Evolutionary conservation across 2,888 invertebrate genomes (phyloP).

Genomic region (Argyra leucocephala): DNA sequence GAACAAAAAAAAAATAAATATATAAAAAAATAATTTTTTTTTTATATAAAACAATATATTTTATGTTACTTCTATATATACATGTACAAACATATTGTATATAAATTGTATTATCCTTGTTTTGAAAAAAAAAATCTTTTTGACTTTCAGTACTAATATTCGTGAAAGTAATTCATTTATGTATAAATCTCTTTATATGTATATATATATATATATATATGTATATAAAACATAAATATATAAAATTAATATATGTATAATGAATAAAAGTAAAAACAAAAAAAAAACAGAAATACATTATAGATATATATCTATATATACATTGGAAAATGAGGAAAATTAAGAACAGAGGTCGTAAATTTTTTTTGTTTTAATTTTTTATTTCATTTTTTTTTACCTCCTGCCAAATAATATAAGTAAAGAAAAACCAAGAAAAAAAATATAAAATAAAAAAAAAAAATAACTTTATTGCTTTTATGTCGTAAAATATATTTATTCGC

Average conservation of each 20-base stretch:
- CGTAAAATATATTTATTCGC: slow-evolving; percentile 26
- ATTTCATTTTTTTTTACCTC: background rate
- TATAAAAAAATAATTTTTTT: too few species aligned
- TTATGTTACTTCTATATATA: slow-evolving; percentile 12
- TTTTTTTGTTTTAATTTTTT: slow-evolving; percentile 13
- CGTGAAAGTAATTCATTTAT: too few species aligned
- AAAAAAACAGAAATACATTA: too few species aligned
- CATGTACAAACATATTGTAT: slow-evolving; percentile 16
- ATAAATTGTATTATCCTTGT: too few species aligned
- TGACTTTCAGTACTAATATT: too few species aligned
- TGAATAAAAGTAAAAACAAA: too few species aligned
- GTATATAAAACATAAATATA: too few species aligned
- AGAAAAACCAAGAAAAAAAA: background rate
- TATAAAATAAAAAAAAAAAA: slow-evolving; percentile 8
- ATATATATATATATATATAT: too few species aligned
- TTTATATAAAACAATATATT: background rate
- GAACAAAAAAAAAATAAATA: too few species aligned
- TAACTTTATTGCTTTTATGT: slow-evolving; percentile 28
- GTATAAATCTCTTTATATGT: too few species aligned
- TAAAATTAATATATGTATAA: too few species aligned
- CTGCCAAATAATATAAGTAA: background rate
- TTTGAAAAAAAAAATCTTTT: too few species aligned
- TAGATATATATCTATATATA: slow-evolving; percentile 14
- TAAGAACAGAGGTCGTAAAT: slow-evolving; percentile 29
- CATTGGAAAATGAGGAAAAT: slow-evolving; percentile 26